phyloP scores from a whole-genome alignment of 1,140 invertebrate genomes.

The Zaprionus lachaisei region DNA sequence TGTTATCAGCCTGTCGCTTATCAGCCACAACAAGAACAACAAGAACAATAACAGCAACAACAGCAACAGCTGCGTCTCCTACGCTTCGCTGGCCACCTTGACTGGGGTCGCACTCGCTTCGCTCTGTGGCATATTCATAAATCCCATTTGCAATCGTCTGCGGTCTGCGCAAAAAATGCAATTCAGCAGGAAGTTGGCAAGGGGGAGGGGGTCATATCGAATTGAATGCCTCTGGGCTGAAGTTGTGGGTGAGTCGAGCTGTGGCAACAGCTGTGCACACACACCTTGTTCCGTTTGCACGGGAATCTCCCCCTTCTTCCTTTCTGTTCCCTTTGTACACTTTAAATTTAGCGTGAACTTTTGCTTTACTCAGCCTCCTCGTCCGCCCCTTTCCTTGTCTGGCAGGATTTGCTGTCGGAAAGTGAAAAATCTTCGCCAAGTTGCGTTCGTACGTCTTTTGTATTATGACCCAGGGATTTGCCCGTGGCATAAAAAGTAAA shows the following conservation, averaged over 20 bases:
- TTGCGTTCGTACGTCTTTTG: conserved; percentile 36
- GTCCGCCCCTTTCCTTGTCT: conserved; percentile 2
- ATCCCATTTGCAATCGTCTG: conserved; percentile 66
- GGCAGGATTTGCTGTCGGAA: conserved; percentile 57
- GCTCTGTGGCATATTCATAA: conserved; percentile 50
- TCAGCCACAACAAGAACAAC: conserved; percentile 39
- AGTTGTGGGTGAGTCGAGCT: conserved; percentile 48
- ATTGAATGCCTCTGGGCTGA: conserved; percentile 48
- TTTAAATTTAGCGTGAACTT: conserved; percentile 77
- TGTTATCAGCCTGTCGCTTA: conserved; percentile 40
- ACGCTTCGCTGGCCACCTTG: conserved; percentile 11
- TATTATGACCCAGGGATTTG: conserved; percentile 31
- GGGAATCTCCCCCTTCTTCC: background rate
- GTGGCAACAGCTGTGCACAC: conserved; percentile 69
- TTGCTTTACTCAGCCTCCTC: conserved; percentile 25
- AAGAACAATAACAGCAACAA: conserved; percentile 28
- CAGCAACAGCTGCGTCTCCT: conserved; percentile 30
- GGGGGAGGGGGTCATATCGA: conserved; percentile 45
- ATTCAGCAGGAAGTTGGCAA: conserved; percentile 34
- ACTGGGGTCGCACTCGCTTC: conserved; percentile 1
- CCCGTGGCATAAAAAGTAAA: conserved; percentile 44
- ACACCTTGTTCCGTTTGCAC: conserved; percentile 28
- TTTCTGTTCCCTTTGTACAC: conserved; percentile 47
- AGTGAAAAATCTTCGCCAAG: conserved; percentile 61
- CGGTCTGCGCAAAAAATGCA: conserved; percentile 53